phyloP scores from a whole-genome alignment of 2,888 invertebrate genomes.

The Idaea aversata region DNA sequence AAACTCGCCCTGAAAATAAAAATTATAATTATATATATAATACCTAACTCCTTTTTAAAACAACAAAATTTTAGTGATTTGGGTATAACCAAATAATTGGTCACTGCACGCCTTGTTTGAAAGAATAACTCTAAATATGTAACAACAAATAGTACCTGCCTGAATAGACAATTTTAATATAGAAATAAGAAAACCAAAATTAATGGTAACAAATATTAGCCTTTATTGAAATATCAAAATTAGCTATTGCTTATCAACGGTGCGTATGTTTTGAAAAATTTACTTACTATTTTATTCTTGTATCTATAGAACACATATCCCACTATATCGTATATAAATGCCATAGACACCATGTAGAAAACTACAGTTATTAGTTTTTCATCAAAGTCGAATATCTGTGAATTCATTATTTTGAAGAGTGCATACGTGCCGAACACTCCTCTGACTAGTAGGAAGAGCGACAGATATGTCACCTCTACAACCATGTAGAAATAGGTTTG shows the following conservation, averaged over 20 bases:
- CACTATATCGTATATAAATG: conserved; percentile 67
- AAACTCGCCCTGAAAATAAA: no score
- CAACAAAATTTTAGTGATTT: no score
- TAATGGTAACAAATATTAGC: no score
- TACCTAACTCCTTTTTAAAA: neutral
- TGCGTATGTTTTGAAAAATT: conserved; percentile 1
- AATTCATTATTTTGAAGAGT: conserved; percentile 58
- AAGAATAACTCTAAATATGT: no score
- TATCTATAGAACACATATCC: conserved; percentile 67
- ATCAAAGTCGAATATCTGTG: conserved; percentile 61
- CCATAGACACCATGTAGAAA: conserved; percentile 66
- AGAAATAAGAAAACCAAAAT: no score
- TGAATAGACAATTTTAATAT: no score
- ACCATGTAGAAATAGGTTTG: conserved; percentile 60
- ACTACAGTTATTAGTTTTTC: conserved; percentile 58
- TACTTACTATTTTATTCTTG: conserved; percentile 57
- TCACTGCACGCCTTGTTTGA: no score
- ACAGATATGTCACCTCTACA: conserved; percentile 75
- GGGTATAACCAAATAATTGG: no score
- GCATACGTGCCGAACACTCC: conserved; percentile 76
- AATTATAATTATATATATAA: conserved; percentile 5
- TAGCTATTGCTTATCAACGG: no score
- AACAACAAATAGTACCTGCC: no score
- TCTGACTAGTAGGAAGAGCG: conserved; percentile 70
- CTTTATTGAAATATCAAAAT: no score